phyloP scores from a whole-genome alignment of 2,888 invertebrate genomes.

The Carabus problematicus region DNA sequence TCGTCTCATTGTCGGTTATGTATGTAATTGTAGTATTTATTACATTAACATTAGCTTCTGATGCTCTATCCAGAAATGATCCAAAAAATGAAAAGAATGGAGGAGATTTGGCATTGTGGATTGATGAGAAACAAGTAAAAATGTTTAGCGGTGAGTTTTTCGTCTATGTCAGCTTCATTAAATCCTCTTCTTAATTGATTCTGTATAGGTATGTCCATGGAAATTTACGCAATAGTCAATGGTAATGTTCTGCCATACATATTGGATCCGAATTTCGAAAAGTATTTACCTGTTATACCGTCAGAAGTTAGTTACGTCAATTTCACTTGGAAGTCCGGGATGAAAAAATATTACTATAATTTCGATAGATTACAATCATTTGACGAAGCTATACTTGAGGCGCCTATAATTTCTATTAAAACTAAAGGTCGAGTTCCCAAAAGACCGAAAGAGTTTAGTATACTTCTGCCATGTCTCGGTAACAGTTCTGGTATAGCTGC shows the following conservation, averaged over 20 bases:
- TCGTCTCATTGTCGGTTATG: slow-evolving; percentile 50
- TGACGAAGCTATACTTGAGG: slow-evolving; percentile 82
- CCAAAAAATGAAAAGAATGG: slow-evolving; percentile 55
- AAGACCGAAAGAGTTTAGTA: slow-evolving; percentile 88
- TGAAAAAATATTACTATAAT: slow-evolving; percentile 83
- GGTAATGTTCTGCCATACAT: slow-evolving; percentile 87
- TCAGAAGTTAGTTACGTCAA: slow-evolving; percentile 90
- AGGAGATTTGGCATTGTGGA: slow-evolving; percentile 83
- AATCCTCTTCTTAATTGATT: slow-evolving; percentile 26
- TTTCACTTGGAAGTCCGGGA: slow-evolving; percentile 88
- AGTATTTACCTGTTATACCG: slow-evolving; percentile 88
- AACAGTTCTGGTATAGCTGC: slow-evolving; percentile 88
- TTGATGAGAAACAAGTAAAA: slow-evolving; percentile 89
- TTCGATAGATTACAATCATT: slow-evolving; percentile 86
- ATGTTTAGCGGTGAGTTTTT: slow-evolving; percentile 80
- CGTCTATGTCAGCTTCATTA: not conserved
- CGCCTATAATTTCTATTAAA: slow-evolving; percentile 88
- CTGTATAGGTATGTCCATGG: slow-evolving; percentile 78
- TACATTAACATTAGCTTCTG: slow-evolving; percentile 47
- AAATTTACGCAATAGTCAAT: slow-evolving; percentile 88
- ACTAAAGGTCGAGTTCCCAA: slow-evolving; percentile 85
- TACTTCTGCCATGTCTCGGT: slow-evolving; percentile 85
- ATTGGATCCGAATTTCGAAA: slow-evolving; percentile 88
- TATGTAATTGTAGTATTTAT: slow-evolving; percentile 48
- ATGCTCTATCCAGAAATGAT: slow-evolving; percentile 54